A percentile compares a stretch with the other conserved stretches of the same genome.
Evolutionary conservation across 2,888 invertebrate species (phyloP).

Genomic region (Cheilosia vulpina): DNA sequence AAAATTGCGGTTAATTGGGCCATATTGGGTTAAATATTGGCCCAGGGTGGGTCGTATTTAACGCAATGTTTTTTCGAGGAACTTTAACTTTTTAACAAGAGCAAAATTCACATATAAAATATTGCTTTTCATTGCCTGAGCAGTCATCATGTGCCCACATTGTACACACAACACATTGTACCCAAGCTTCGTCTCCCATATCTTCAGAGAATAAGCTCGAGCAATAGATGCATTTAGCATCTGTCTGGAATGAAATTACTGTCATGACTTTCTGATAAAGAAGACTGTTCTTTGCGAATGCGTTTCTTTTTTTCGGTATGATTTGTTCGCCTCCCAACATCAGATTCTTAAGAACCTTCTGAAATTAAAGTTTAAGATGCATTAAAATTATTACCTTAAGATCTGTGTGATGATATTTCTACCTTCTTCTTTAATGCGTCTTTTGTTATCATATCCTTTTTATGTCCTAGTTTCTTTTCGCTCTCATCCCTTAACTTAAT

Average conservation of each 20-base stretch:
- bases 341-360: slow-evolving; percentile 40
- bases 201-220: slow-evolving; percentile 37
- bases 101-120: slow-evolving; percentile 12
- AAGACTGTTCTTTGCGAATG: slow-evolving; percentile 25
- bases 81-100: not conserved
- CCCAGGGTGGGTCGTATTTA: slow-evolving; percentile 11
- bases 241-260: slow-evolving; percentile 23
- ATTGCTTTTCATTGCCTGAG: slow-evolving; percentile 19
- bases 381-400: slow-evolving; percentile 11
- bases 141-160: slow-evolving; percentile 14
- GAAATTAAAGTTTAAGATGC: slow-evolving; percentile 23
- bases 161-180: slow-evolving; percentile 31
- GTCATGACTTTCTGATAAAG: slow-evolving; percentile 43
- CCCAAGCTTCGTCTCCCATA: slow-evolving; percentile 23
- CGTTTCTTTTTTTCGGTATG: not conserved
- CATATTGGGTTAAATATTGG: slow-evolving; percentile 11
- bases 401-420: not conserved
- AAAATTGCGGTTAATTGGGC: slow-evolving; percentile 6
- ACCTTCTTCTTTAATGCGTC: slow-evolving; percentile 33
- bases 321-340: not conserved
- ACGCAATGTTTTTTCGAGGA: not conserved
- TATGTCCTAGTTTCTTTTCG: not conserved
- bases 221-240: slow-evolving; percentile 38
- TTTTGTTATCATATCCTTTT: slow-evolving; percentile 2
- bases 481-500: slow-evolving; percentile 4